phyloP scores from a whole-genome alignment of 2,797 vertebrate genomes.

The Streptopelia turtur region DNA sequence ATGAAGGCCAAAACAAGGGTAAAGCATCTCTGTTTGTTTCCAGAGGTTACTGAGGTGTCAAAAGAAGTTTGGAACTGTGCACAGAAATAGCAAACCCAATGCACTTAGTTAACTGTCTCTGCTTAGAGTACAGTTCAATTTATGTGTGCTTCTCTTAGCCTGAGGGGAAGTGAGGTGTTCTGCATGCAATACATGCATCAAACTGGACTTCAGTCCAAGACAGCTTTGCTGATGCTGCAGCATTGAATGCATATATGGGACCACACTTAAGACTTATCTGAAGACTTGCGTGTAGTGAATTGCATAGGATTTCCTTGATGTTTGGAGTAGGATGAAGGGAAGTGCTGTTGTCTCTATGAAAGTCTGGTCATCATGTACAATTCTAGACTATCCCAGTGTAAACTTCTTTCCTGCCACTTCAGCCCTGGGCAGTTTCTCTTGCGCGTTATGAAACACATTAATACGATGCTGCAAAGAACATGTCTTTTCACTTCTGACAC shows the following conservation, averaged over 20 bases:
- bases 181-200: background rate
- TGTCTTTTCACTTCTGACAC: background rate
- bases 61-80: background rate
- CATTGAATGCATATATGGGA: background rate
- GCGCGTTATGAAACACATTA: background rate
- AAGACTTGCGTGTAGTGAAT: background rate
- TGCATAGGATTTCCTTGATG: background rate
- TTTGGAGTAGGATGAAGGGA: background rate
- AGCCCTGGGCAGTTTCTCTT: background rate
- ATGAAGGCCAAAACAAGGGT: constrained; percentile 96
- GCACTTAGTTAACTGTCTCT: background rate
- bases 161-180: background rate
- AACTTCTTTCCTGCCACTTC: background rate
- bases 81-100: background rate
- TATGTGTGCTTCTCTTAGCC: background rate
- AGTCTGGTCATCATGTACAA: background rate
- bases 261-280: background rate
- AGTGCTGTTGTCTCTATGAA: background rate
- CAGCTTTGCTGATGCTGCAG: background rate
- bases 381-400: background rate
- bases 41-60: background rate
- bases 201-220: background rate
- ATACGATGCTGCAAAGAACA: background rate
- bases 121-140: background rate
- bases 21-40: constrained; percentile 55